A percentile compares a stretch with the other conserved stretches of the same genome.
These are phyloP conservation scores for Amblyraja radiata DNA, from an alignment of 2,797 vertebrate species.

Conservation along the genomic window DNA sequence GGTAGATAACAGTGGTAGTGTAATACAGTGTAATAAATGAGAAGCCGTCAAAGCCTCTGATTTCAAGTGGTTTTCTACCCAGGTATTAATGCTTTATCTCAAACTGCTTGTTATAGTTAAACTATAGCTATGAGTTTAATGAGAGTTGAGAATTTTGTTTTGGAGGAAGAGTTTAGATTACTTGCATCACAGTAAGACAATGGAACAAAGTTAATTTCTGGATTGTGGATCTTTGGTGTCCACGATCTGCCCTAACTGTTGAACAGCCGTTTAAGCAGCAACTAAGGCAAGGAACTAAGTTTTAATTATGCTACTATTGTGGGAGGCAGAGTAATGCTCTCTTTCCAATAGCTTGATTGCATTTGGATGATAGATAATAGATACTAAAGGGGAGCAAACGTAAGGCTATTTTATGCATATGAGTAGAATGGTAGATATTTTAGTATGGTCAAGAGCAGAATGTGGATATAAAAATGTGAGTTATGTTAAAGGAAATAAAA, in stretches of 20 bases:
- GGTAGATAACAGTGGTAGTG: neutral
- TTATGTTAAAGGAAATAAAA: constrained; percentile 11
- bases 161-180: neutral
- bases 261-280: neutral
- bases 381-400: neutral
- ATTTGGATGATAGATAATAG: neutral
- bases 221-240: neutral
- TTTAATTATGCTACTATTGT: neutral
- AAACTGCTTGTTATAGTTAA: neutral
- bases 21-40: neutral
- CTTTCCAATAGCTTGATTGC: neutral
- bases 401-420: neutral
- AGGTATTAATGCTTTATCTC: neutral
- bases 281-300: neutral
- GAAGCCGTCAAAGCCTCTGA: neutral
- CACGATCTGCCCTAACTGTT: neutral
- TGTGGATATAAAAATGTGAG: neutral
- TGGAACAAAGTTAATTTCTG: neutral
- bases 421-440: neutral
- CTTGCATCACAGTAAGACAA: neutral
- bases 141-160: neutral
- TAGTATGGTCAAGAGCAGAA: neutral
- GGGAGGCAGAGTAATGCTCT: neutral
- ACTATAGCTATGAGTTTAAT: neutral
- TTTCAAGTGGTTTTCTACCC: neutral